Percentiles rank a stretch among this genome's conserved stretches.
These are phyloP conservation scores for Elgaria multicarinata DNA, from an alignment of 2,113 vertebrate genomes.

Conservation along the genomic window DNA sequence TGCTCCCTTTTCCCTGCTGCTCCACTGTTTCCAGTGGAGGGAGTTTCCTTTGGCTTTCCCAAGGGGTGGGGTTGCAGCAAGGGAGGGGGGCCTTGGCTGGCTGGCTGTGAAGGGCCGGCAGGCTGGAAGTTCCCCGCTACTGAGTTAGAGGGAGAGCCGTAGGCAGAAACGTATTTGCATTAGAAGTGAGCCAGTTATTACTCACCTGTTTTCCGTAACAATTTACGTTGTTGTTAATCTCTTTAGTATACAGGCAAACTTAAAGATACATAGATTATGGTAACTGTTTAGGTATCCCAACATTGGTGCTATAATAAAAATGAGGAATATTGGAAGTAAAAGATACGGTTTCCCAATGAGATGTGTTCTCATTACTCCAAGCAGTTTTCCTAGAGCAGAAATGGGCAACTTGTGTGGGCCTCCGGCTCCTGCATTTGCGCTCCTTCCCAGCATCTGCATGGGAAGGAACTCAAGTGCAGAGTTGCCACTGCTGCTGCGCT, in stretches of 20 bases:
- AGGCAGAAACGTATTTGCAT: conserved; percentile 45
- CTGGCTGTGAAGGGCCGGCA: no score
- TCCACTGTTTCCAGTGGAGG: no score
- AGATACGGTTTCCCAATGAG: conserved; percentile 81
- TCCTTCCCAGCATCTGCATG: no score
- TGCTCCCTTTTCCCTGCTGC: no score
- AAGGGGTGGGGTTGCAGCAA: no score
- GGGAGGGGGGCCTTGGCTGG: no score
- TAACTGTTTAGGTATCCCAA: conserved; percentile 78
- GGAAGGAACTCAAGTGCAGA: no score
- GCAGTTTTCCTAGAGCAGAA: conserved; percentile 62
- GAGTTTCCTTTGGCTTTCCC: no score
- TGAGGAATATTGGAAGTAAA: conserved; percentile 84
- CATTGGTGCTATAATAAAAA: conserved; percentile 79
- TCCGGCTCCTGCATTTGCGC: no score
- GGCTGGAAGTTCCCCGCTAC: no score
- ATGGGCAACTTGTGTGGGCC: no score
- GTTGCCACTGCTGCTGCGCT: no score
- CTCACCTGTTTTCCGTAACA: conserved; percentile 72
- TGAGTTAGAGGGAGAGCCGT: neutral
- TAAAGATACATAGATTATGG: conserved; percentile 81
- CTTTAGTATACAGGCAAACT: conserved; percentile 78
- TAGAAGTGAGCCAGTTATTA: conserved; percentile 62
- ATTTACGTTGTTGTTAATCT: conserved; percentile 78
- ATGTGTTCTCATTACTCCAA: conserved; percentile 72